Percentiles rank a stretch among this genome's conserved stretches.
Conservation (phyloP, 2,113 vertebrate species). For the Thymallus thymallus region DNA sequence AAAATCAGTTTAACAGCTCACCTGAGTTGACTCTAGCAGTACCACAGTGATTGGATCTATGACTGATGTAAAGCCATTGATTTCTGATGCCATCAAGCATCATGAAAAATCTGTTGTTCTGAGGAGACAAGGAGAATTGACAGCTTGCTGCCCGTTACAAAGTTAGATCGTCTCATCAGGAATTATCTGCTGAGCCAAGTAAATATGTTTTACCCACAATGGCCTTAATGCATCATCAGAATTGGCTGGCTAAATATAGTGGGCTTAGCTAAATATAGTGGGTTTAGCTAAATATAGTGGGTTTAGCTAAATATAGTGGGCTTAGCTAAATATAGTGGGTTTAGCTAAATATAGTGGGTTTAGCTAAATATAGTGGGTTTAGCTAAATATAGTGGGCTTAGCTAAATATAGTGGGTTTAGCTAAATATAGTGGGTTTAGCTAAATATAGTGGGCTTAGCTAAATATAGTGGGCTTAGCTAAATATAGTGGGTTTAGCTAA, state of each 20-base stretch:
- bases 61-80: not conserved
- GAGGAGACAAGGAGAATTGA: conserved; percentile 18
- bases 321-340: conserved; percentile 39
- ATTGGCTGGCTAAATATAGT: conserved; percentile 39
- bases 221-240: conserved; percentile 31
- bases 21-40: no score
- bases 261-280: conserved; percentile 1
- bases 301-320: not conserved
- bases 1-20: not conserved
- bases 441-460: conserved; percentile 35
- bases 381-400: no score
- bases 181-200: conserved; percentile 41
- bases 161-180: not conserved
- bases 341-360: no score
- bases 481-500: conserved; percentile 33
- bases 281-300: conserved; percentile 42
- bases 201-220: conserved; percentile 34
- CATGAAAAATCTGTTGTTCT: not conserved
- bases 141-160: conserved; percentile 14
- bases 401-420: conserved; percentile 35
- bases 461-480: no score
- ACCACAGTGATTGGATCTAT: no score
- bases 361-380: conserved; percentile 37
- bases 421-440: no score
- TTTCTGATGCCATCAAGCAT: conserved; percentile 38